Percentiles rank a stretch among this genome's conserved stretches.
Conservation (phyloP, 2,888 invertebrate genomes). For the Melanargia galathea region DNA sequence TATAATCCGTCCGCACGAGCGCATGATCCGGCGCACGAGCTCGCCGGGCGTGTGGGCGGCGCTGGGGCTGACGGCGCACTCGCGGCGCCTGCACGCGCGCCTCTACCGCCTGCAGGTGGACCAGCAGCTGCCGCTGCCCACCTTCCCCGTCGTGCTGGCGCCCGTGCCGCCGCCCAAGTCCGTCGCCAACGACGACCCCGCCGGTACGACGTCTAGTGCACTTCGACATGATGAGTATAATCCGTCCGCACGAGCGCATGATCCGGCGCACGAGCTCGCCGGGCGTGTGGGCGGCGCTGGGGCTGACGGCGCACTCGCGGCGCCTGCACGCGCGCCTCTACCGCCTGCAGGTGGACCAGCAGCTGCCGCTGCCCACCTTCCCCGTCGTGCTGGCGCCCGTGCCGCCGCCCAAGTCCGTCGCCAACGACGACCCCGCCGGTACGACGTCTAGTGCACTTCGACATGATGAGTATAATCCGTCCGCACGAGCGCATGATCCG, state of each 20-base stretch:
- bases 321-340: slow-evolving; percentile 95
- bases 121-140: slow-evolving; percentile 95
- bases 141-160: slow-evolving; percentile 96
- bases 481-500: slow-evolving; percentile 86
- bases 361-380: slow-evolving; percentile 95
- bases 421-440: slow-evolving; percentile 85
- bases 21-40: slow-evolving; percentile 88
- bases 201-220: slow-evolving; percentile 56
- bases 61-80: slow-evolving; percentile 89
- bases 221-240: slow-evolving; percentile 87
- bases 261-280: slow-evolving; percentile 91
- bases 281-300: slow-evolving; percentile 94
- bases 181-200: slow-evolving; percentile 90
- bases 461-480: slow-evolving; percentile 86
- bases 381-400: slow-evolving; percentile 97
- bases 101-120: slow-evolving; percentile 93
- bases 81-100: slow-evolving; percentile 94
- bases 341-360: slow-evolving; percentile 95
- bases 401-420: slow-evolving; percentile 96
- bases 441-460: too few relatives aligned
- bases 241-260: slow-evolving; percentile 85
- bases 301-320: slow-evolving; percentile 89
- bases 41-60: slow-evolving; percentile 96
- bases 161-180: slow-evolving; percentile 97
- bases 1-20: slow-evolving; percentile 85